Conservation (phyloP, 2,113 vertebrate species). For the Chamaetylas fuelleborni region DNA sequence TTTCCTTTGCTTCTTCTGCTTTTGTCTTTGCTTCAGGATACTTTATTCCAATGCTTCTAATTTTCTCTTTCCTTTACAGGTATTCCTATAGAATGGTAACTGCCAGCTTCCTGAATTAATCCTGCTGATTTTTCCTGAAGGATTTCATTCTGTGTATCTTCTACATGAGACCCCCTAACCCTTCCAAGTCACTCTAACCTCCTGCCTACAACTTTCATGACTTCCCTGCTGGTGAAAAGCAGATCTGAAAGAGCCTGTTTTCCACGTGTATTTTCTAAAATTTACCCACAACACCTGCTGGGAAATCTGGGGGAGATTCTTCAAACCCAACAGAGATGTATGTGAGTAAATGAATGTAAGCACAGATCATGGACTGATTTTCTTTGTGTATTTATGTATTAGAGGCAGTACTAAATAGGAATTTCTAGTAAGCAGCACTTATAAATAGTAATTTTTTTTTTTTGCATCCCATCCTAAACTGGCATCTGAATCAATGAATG, state of each 20-base stretch:
- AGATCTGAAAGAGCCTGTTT: background rate
- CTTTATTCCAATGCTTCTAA: background rate
- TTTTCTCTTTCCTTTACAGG: background rate
- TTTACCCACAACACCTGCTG: background rate
- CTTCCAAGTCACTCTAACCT: background rate
- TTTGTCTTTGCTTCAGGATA: background rate
- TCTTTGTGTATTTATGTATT: background rate
- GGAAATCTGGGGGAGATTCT: background rate
- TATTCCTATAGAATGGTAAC: background rate
- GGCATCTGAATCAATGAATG: background rate
- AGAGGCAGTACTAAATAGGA: background rate
- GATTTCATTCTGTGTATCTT: background rate
- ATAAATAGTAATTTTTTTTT: background rate
- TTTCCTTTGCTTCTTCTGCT: background rate
- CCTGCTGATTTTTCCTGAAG: background rate
- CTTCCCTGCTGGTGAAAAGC: background rate
- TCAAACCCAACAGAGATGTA: background rate
- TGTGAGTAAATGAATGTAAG: background rate
- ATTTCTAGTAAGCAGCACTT: background rate
- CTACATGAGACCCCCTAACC: background rate
- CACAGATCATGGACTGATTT: background rate
- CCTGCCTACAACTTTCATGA: background rate
- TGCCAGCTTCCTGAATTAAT: background rate
- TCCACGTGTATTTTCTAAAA: background rate
- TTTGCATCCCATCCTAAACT: background rate